Conservation (phyloP, 2,797 vertebrate species). For the Myoxocephalus aenaeus region DNA sequence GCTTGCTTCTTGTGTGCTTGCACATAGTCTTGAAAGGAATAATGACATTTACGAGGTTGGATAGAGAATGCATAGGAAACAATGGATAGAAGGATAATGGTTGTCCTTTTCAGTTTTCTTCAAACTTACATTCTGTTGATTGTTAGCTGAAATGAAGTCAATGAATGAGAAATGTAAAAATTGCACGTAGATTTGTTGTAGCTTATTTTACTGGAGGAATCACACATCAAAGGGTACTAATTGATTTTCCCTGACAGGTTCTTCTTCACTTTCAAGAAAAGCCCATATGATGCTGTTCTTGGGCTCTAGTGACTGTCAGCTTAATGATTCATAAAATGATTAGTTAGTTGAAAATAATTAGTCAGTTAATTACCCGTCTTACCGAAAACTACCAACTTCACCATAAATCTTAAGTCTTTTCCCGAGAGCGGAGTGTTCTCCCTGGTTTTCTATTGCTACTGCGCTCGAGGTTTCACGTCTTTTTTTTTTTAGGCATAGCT, state of each 20-base stretch:
- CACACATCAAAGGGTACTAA: slow-evolving; percentile 35
- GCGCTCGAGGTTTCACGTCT: slow-evolving; percentile 2
- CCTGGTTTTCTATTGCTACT: background rate
- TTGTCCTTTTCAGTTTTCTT: background rate
- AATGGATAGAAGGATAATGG: background rate
- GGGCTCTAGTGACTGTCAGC: slow-evolving; percentile 31
- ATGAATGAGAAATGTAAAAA: background rate
- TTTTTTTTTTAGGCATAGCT: background rate
- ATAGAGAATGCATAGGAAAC: background rate
- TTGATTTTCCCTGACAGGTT: slow-evolving; percentile 54
- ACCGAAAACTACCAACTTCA: slow-evolving; percentile 37
- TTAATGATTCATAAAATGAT: slow-evolving; percentile 69
- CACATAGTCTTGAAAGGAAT: background rate
- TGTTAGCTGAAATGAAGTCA: background rate
- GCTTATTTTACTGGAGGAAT: slow-evolving; percentile 19
- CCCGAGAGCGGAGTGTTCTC: background rate
- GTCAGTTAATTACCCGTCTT: slow-evolving; percentile 49
- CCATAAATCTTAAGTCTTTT: slow-evolving; percentile 30
- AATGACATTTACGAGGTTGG: background rate
- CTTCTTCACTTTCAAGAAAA: slow-evolving; percentile 49
- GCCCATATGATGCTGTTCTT: slow-evolving; percentile 22
- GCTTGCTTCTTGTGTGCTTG: background rate
- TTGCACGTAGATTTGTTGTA: background rate
- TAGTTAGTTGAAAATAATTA: slow-evolving; percentile 61
- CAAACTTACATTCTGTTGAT: background rate